These are phyloP conservation scores for Xanthorhoe spadicearia DNA, from an alignment of 2,888 invertebrate genomes.

Conservation along the genomic window DNA sequence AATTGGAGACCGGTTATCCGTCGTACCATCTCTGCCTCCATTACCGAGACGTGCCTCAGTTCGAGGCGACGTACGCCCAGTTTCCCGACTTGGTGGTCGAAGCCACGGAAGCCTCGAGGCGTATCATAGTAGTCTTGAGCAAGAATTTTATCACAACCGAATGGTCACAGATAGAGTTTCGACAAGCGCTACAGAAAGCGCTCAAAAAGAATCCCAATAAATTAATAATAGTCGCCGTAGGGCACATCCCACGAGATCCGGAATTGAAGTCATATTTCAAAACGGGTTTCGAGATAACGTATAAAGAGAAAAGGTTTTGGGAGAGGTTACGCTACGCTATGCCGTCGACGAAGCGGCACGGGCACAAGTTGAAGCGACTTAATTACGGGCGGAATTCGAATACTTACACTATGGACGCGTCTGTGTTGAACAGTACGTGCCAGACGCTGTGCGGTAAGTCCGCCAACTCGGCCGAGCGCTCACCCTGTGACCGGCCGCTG, in stretches of 20 bases:
- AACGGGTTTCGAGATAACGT: constrained; percentile 93
- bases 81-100: constrained; percentile 91
- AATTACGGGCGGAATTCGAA: constrained; percentile 93
- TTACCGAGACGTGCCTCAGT: constrained; percentile 92
- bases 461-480: constrained; percentile 81
- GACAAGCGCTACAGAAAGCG: constrained; percentile 95
- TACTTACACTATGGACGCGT: constrained; percentile 91
- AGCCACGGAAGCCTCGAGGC: constrained; percentile 93
- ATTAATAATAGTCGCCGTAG: constrained; percentile 92
- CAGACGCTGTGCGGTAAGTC: constrained; percentile 85
- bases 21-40: constrained; percentile 94
- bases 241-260: constrained; percentile 92
- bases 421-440: constrained; percentile 86
- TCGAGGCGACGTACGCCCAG: constrained; percentile 88
- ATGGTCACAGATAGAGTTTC: constrained; percentile 96
- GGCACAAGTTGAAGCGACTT: constrained; percentile 81
- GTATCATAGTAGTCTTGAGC: constrained; percentile 94
- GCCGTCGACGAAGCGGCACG: constrained; percentile 90
- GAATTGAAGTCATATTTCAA: constrained; percentile 95
- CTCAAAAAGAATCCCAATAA: constrained; percentile 93
- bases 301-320: constrained; percentile 97
- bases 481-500: constrained; percentile 89
- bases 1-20: constrained; percentile 92
- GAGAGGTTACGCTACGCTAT: constrained; percentile 95
- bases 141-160: constrained; percentile 95